phyloP scores from a whole-genome alignment of 2,888 invertebrate species.

The Caenorhabditis sp. region DNA sequence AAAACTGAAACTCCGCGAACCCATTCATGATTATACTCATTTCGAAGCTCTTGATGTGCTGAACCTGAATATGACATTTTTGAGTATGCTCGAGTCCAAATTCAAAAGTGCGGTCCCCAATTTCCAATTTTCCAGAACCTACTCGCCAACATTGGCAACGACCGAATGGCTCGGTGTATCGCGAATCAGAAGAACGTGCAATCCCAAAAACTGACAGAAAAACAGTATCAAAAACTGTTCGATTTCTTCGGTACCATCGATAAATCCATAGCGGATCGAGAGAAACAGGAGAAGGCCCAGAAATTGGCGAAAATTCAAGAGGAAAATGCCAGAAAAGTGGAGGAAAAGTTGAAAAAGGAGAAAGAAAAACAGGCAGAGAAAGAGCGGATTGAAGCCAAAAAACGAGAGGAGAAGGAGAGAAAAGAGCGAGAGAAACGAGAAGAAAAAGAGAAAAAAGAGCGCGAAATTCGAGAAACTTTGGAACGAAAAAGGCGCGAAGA shows the following conservation, averaged over 20 bases:
- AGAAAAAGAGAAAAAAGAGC: slow-evolving; percentile 39
- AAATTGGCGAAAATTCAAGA: slow-evolving; percentile 4
- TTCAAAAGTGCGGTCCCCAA: not conserved
- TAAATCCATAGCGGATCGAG: not conserved
- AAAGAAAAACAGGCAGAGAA: slow-evolving; percentile 36
- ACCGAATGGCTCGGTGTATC: slow-evolving; percentile 32
- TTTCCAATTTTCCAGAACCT: slow-evolving; percentile 27
- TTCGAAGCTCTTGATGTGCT: not conserved
- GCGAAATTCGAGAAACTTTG: slow-evolving; percentile 17
- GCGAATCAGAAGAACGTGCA: not conserved
- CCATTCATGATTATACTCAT: too few species aligned
- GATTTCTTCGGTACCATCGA: slow-evolving; percentile 34
- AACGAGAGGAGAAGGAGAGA: slow-evolving; percentile 37
- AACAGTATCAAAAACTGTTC: slow-evolving; percentile 24
- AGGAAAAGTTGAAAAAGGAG: slow-evolving; percentile 31
- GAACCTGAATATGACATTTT: not conserved
- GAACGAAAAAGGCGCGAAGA: slow-evolving; percentile 39
- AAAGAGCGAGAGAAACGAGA: slow-evolving; percentile 40
- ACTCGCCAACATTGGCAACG: slow-evolving; percentile 22
- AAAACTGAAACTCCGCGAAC: not conserved
- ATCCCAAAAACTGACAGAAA: not conserved
- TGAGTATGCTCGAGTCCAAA: not conserved
- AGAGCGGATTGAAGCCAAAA: slow-evolving; percentile 33
- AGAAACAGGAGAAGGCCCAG: not conserved
- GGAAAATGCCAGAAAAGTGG: slow-evolving; percentile 7